phyloP scores from a whole-genome alignment of 2,113 vertebrate species.

The Typhlomys cinereus region DNA sequence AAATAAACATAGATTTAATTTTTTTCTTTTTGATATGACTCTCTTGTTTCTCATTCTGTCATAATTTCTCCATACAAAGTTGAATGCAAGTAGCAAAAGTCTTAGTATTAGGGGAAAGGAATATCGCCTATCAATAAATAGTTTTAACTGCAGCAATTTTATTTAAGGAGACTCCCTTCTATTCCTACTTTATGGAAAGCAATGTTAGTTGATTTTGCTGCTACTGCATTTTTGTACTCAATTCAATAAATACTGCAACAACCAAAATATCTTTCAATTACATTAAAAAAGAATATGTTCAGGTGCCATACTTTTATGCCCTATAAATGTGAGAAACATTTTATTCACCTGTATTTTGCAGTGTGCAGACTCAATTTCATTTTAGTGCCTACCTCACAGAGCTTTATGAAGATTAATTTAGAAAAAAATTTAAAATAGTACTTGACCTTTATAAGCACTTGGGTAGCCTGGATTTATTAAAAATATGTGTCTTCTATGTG shows the following conservation, averaged over 20 bases:
- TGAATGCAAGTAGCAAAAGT: not conserved
- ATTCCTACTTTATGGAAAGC: not conserved
- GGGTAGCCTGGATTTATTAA: not conserved
- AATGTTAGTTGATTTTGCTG: not conserved
- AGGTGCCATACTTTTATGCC: not conserved
- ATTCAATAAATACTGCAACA: not conserved
- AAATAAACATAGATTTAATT: conserved; percentile 7
- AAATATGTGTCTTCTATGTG: conserved; percentile 1
- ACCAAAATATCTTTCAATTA: conserved; percentile 39
- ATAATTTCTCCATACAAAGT: not conserved
- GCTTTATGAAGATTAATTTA: not conserved
- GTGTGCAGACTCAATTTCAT: conserved; percentile 2
- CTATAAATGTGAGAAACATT: not conserved
- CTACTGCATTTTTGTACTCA: not conserved
- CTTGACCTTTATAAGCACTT: not conserved
- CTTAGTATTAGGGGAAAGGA: not conserved
- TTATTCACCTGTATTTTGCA: not conserved
- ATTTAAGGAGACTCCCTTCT: not conserved
- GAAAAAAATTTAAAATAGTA: conserved; percentile 15
- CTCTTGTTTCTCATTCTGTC: not conserved
- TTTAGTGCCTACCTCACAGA: not conserved
- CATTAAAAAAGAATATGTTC: not conserved
- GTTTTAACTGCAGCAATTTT: not conserved
- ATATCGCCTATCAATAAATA: not conserved
- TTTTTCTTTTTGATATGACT: not conserved